phyloP scores from a whole-genome alignment of 2,888 invertebrate species.

The Cantharis rustica region DNA sequence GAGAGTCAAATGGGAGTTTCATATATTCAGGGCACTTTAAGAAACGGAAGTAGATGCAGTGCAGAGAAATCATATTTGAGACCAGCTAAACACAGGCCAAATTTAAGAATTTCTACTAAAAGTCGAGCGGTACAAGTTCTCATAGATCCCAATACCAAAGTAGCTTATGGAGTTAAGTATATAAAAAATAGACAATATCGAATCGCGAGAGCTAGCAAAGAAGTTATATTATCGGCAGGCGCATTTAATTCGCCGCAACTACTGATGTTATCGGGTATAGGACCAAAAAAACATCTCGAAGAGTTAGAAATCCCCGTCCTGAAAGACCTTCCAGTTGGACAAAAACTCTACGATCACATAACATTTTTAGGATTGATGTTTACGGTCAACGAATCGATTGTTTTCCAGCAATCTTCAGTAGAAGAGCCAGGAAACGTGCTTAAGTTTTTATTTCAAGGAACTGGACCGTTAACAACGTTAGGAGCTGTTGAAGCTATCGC shows the following conservation, averaged over 20 bases:
- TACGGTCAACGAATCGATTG: constrained; percentile 55
- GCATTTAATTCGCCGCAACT: constrained; percentile 88
- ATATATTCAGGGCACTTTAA: constrained; percentile 66
- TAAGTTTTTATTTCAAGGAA: constrained; percentile 55
- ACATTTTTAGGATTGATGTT: constrained; percentile 59
- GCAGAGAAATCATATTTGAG: constrained; percentile 69
- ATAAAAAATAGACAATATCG: constrained; percentile 57
- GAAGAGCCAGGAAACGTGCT: constrained; percentile 52
- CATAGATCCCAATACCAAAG: constrained; percentile 65
- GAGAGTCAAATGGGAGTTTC: constrained; percentile 65
- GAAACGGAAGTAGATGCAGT: constrained; percentile 67
- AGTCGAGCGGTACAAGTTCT: constrained; percentile 69
- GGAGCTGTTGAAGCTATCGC: constrained; percentile 65
- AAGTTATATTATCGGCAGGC: constrained; percentile 85
- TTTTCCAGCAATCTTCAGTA: constrained; percentile 39
- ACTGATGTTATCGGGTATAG: constrained; percentile 84
- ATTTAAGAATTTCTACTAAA: constrained; percentile 69
- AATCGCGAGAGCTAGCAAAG: constrained; percentile 67
- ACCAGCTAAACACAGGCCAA: constrained; percentile 63
- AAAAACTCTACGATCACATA: constrained; percentile 67
- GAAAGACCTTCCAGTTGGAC: constrained; percentile 70
- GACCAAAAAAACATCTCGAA: constrained; percentile 65
- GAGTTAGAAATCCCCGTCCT: constrained; percentile 63
- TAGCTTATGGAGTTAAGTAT: constrained; percentile 72
- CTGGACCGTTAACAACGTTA: constrained; percentile 60